Percentiles rank a stretch among this genome's conserved stretches.
phyloP scores from a whole-genome alignment of 2,888 invertebrate species.

The Dioctria linearis region DNA sequence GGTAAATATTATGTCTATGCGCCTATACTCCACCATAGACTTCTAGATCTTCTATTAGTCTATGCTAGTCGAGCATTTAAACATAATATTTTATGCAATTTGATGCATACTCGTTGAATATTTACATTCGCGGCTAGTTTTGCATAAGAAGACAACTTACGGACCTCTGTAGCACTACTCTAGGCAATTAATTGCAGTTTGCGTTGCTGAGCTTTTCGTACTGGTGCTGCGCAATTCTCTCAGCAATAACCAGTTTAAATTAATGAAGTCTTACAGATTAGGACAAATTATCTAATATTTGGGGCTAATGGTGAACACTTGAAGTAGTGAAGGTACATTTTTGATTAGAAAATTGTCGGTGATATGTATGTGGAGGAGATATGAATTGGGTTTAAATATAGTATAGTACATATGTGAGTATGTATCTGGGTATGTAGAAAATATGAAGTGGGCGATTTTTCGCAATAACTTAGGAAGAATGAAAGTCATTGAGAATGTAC shows the following conservation, averaged over 20 bases:
- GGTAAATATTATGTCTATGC: background rate
- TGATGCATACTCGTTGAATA: background rate
- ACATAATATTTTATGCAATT: constrained; percentile 3
- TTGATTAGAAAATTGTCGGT: background rate
- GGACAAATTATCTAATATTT: constrained; percentile 47
- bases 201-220: background rate
- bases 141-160: constrained; percentile 21
- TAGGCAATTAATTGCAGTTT: background rate
- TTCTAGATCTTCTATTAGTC: background rate
- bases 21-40: background rate
- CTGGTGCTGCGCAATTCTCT: constrained; percentile 6
- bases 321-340: background rate
- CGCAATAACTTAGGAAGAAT: no score
- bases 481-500: no score
- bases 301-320: background rate
- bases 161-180: background rate
- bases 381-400: no score
- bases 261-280: constrained; percentile 39
- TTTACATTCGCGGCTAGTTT: constrained; percentile 17
- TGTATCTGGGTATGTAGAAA: no score
- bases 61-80: background rate
- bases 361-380: background rate
- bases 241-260: background rate
- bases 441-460: no score
- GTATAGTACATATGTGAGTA: no score